These are phyloP conservation scores for Aradophagus sp. DNA, from an alignment of 1,140 invertebrate species.

Conservation along the genomic window DNA sequence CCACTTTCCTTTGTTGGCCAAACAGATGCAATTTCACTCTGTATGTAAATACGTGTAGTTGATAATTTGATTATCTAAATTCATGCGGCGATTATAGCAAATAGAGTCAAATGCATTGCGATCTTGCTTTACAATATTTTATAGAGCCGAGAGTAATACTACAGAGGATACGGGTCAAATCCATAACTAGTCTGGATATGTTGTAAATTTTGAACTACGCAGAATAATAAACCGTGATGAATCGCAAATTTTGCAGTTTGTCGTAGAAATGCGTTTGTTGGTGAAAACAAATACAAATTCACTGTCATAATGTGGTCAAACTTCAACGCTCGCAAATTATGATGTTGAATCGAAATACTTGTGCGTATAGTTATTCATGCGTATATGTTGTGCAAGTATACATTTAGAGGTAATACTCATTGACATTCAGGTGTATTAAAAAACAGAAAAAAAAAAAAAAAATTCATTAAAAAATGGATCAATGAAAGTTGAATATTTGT, in stretches of 20 bases:
- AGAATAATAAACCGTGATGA: conserved; percentile 4
- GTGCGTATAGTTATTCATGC: no score
- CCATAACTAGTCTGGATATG: conserved; percentile 22
- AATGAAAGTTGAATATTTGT: no score
- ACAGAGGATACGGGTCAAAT: conserved; percentile 39
- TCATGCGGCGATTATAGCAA: conserved; percentile 12
- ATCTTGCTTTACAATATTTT: conserved; percentile 39
- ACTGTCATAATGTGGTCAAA: no score
- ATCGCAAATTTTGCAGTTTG: conserved; percentile 3
- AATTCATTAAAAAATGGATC: no score
- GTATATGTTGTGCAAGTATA: no score
- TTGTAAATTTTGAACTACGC: conserved; percentile 10
- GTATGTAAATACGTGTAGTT: conserved; percentile 44
- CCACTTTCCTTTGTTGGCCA: conserved; percentile 11
- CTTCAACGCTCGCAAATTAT: no score
- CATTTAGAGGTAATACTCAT: no score
- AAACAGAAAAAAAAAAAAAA: no score
- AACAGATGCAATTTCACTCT: no score
- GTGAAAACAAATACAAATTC: no score
- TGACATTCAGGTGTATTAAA: no score
- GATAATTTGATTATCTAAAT: conserved; percentile 28
- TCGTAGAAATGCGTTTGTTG: background rate
- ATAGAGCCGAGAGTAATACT: conserved; percentile 25
- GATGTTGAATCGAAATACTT: no score
- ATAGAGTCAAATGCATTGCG: conserved; percentile 39